Base-by-base conservation (phyloP, 2,888 invertebrate genomes). In the Capitulum mitella region DNA sequence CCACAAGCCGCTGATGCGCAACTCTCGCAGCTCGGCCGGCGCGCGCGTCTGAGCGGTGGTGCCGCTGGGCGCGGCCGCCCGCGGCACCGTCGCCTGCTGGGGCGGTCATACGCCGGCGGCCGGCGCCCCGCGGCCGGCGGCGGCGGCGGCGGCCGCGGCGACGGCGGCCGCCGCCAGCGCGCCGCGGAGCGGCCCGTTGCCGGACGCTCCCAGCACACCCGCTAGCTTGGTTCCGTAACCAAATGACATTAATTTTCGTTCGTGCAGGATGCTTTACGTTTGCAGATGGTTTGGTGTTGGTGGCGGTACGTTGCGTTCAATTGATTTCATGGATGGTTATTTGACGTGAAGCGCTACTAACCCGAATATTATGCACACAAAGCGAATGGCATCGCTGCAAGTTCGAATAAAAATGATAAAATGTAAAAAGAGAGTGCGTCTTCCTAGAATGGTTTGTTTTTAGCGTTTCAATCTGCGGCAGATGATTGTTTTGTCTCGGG, bases 1-100 rank as follows among this genome's bases (percentile, higher is more conserved):
- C 81, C 88, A 88, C 83, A 87, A 86, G 81, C 88, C 88, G 22
- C 84, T 88, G 78, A 86, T 85, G 85, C 82, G 85, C 46, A 85
- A 85, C 80, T 79, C 81, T 26, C 74, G 74, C 74, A 43, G n/a
- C 26, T 40, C 40, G 32, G 64, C 19, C 34, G 64, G 64, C 64
- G 64, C 64, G 12, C 51, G 64, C 19, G 64, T 29, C 61, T 32
- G 64, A 34, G 64, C 64, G n/a, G n/a, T 10, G 29, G n/a, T n/a
- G 29, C 58, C 8, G 58, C 58, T 58, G 26, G 29, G n/a, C 29
- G 34, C 19, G 29, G 16, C 58, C n/a, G 34, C 64, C 34, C 51
- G 51, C 51, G 51, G 22, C 51, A 51, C 51, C 51, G 51, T 32
- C 10, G 58, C 64, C 64, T 61, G 64, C 64, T 34, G 29, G 64